Evolutionary conservation across 2,113 vertebrate genomes (phyloP), one percentile per base, ranked within the genome.

Genomic region (Neopipo cinnamomea): DNA sequence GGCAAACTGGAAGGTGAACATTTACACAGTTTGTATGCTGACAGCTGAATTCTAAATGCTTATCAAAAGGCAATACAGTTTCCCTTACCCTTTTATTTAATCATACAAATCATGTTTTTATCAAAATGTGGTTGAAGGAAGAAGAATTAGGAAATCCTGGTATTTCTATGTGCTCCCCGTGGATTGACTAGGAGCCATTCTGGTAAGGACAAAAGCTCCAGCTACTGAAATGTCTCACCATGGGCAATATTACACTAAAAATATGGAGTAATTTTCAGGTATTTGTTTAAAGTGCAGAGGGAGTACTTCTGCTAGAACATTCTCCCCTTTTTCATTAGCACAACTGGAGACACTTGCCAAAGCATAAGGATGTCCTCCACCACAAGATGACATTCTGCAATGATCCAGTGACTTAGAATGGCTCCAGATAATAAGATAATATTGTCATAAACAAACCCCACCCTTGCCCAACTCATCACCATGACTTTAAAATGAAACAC

Each of bases 341-440:
- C 27, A 47, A 59, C 5, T 79, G 41, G 35, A 66, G 41, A 73
- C 2, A 23, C 7, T 75, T 75, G 30, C 72, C 44, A 85, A 91
- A 87, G 61, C 6, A 49, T 14, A 68, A 74, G 78, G 35, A 82
- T 17, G 18, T 11, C 28, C 41, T 61, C 27, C 20, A 47, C 21
- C 52, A 68, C 9, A 78, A 59, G 44, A 59, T 28, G 59, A 88
- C 8, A 72, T 78, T 76, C 24, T 84, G 42, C 59, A 89, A 70
- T 1, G 11, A 91, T 46, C 11, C 17, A 23, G 37, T 37, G 67
- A 67, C 50, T 49, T 58, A 50, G 14, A 87, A 77, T 22, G 42
- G 39, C 31, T 84, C 49, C 0, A 0, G 25, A 55, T 33, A 2
- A 1, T 17, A 63, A 24, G 28, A 56, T 28, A 65, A 52, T 22